Evolutionary conservation across 2,888 invertebrate genomes (phyloP).

Genomic region (Phalera bucephala): DNA sequence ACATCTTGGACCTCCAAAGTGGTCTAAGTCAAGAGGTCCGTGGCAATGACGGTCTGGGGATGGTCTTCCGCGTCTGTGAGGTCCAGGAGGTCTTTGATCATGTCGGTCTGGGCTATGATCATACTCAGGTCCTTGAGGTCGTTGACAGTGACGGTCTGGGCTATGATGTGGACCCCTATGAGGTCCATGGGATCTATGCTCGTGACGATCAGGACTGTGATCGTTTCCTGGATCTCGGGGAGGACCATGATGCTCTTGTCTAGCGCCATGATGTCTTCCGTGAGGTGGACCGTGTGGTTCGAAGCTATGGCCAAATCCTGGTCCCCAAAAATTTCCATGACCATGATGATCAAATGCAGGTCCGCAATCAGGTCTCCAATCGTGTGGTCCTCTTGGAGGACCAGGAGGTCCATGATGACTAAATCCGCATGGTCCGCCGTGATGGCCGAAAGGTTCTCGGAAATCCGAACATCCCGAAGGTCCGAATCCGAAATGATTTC

Average conservation of each 20-base stretch:
- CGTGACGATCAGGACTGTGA: slow-evolving; percentile 2
- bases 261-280: slow-evolving; percentile 6
- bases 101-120: slow-evolving; percentile 1
- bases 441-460: neutral
- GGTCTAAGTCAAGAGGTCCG: neutral
- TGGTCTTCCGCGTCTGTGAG: slow-evolving; percentile 1
- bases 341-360: slow-evolving; percentile 2
- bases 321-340: slow-evolving; percentile 5
- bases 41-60: neutral
- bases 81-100: neutral
- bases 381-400: neutral
- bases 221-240: slow-evolving; percentile 3
- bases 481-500: slow-evolving; percentile 3
- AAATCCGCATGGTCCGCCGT: neutral
- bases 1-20: neutral
- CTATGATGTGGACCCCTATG: neutral
- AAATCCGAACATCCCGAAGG: too few species aligned
- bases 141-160: neutral
- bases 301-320: slow-evolving; percentile 5
- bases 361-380: slow-evolving; percentile 1
- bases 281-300: slow-evolving; percentile 3
- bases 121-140: slow-evolving; percentile 2
- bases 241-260: neutral
- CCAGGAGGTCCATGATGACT: neutral
- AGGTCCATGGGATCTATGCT: neutral